Evolutionary conservation across 2,113 vertebrate genomes (phyloP).

Genomic region (Chlorodrepanis virens): DNA sequence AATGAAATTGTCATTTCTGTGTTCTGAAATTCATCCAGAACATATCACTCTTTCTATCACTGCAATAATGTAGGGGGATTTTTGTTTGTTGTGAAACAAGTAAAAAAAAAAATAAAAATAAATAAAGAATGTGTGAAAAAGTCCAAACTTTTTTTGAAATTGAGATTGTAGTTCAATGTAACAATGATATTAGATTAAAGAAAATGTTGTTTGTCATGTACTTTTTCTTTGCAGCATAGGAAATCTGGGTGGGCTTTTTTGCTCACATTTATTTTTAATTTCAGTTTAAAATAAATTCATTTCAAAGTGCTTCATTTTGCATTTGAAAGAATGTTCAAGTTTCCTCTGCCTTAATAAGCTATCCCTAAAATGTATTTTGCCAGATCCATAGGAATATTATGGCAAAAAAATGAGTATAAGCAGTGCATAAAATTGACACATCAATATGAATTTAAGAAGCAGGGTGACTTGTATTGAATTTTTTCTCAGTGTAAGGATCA

Average conservation of each 20-base stretch:
- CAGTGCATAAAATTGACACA: background rate
- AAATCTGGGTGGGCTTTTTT: background rate
- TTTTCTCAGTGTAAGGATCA: background rate
- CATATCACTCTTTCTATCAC: background rate
- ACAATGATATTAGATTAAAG: background rate
- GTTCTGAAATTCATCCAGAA: background rate
- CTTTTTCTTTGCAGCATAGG: background rate
- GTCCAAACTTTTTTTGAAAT: background rate
- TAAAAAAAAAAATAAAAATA: background rate
- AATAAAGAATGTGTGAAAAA: background rate
- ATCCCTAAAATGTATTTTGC: background rate
- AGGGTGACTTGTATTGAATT: background rate
- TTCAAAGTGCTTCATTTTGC: background rate
- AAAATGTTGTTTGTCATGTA: background rate
- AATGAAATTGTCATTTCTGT: background rate
- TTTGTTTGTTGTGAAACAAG: background rate
- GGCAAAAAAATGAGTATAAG: background rate
- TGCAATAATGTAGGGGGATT: accelerated
- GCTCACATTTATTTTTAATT: background rate
- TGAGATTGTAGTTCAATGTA: background rate
- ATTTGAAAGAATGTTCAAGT: background rate
- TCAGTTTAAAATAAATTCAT: background rate
- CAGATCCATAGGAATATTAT: background rate
- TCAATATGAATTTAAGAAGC: constrained; percentile 4
- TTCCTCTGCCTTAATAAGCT: background rate